Conservation (phyloP, 23 tunicate genomes). For the Botrylloides violaceus region DNA sequence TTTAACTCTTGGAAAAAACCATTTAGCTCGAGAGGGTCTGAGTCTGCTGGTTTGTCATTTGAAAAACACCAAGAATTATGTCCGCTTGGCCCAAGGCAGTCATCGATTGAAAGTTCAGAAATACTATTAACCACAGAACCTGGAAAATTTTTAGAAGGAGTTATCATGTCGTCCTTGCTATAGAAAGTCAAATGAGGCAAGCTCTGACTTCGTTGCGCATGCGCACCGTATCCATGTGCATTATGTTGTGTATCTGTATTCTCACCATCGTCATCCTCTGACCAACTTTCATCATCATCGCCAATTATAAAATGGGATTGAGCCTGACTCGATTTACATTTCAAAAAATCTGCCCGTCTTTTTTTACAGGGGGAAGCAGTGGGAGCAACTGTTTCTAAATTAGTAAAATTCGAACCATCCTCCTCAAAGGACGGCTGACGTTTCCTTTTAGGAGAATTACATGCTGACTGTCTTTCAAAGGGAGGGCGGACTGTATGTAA, state of each 20-base stretch:
- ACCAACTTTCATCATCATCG: background rate
- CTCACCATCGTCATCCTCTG: background rate
- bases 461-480: background rate
- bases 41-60: constrained; percentile 17
- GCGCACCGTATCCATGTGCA: background rate
- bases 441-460: constrained; percentile 22
- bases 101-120: constrained; percentile 60
- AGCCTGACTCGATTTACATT: background rate
- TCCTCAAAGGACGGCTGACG: constrained; percentile 12
- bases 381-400: background rate
- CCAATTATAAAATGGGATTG: background rate
- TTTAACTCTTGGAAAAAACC: constrained; percentile 72
- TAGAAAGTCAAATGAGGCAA: constrained; percentile 10
- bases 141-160: background rate
- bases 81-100: constrained; percentile 16
- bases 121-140: constrained; percentile 73
- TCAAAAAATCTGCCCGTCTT: background rate
- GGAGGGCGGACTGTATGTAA: too few species aligned
- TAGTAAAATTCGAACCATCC: background rate
- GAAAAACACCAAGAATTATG: constrained; percentile 63
- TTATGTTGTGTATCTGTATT: background rate
- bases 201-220: constrained; percentile 8
- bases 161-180: background rate
- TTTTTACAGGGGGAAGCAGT: constrained; percentile 8
- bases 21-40: constrained; percentile 71